Conservation (phyloP, 1,140 invertebrate genomes). For the Nylanderia fulva region DNA sequence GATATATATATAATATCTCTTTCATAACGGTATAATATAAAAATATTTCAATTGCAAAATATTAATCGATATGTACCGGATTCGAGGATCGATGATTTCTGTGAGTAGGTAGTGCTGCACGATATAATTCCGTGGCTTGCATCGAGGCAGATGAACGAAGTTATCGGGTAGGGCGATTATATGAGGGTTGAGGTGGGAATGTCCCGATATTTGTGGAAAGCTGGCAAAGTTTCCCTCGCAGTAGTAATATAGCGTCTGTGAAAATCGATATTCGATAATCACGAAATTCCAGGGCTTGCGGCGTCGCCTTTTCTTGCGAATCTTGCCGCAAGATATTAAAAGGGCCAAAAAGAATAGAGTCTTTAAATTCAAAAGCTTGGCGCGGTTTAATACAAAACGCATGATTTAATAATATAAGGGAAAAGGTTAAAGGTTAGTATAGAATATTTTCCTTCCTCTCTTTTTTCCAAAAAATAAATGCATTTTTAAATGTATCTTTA, state of each 20-base stretch:
- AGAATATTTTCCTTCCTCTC: too few relatives aligned
- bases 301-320: slow-evolving; percentile 31
- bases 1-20: slow-evolving; percentile 27
- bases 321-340: slow-evolving; percentile 41
- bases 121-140: slow-evolving; percentile 57
- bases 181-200: slow-evolving; percentile 44
- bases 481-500: neutral
- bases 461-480: neutral
- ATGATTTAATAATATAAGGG: neutral
- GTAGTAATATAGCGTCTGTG: slow-evolving; percentile 54
- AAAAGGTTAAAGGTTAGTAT: neutral
- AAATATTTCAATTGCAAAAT: slow-evolving; percentile 21
- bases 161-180: slow-evolving; percentile 44
- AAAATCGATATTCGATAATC: slow-evolving; percentile 64
- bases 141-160: slow-evolving; percentile 54
- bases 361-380: neutral
- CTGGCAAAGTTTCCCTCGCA: slow-evolving; percentile 53
- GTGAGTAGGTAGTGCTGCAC: neutral
- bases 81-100: slow-evolving; percentile 44
- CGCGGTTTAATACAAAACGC: neutral
- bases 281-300: slow-evolving; percentile 53
- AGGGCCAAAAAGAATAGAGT: slow-evolving; percentile 12
- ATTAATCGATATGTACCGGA: slow-evolving; percentile 12
- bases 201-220: slow-evolving; percentile 55
- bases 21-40: neutral